Evolutionary conservation across 2,797 vertebrate species (phyloP).

Genomic region (Gymnodraco acuticeps): DNA sequence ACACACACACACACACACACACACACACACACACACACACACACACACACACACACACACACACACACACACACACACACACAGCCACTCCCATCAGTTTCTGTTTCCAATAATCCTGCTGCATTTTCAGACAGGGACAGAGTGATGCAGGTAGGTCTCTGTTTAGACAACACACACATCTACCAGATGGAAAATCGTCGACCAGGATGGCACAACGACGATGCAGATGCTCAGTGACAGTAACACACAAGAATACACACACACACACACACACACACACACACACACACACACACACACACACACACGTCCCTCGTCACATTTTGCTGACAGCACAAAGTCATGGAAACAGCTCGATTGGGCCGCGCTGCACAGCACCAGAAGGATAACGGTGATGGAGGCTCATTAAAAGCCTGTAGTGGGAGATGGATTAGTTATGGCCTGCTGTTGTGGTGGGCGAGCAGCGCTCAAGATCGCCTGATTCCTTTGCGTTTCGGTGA

Average conservation of each 20-base stretch:
- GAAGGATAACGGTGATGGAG: conserved; percentile 72
- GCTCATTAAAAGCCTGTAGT: conserved; percentile 79
- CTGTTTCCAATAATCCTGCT: conserved; percentile 72
- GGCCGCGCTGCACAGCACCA: conserved; percentile 59
- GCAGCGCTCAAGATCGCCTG: conserved; percentile 52
- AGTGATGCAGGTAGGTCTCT: conserved; percentile 57
- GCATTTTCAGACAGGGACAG: conserved; percentile 63
- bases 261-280: background rate
- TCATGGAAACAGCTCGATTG: conserved; percentile 57
- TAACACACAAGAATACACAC: conserved; percentile 23
- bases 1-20: background rate
- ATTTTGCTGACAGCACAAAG: conserved; percentile 80
- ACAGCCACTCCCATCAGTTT: conserved; percentile 45
- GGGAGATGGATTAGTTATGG: conserved; percentile 74
- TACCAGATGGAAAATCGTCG: conserved; percentile 65
- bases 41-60: conserved; percentile 14
- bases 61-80: conserved; percentile 27
- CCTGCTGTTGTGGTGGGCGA: conserved; percentile 70
- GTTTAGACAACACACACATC: conserved; percentile 39
- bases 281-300: conserved; percentile 10
- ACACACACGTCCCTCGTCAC: conserved; percentile 38
- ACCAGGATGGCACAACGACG: conserved; percentile 43
- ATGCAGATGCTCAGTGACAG: conserved; percentile 71
- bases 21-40: background rate
- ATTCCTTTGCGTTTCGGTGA: conserved; percentile 53